Conservation (phyloP, 2,113 vertebrate species). For the Anser brachyrhynchus region DNA sequence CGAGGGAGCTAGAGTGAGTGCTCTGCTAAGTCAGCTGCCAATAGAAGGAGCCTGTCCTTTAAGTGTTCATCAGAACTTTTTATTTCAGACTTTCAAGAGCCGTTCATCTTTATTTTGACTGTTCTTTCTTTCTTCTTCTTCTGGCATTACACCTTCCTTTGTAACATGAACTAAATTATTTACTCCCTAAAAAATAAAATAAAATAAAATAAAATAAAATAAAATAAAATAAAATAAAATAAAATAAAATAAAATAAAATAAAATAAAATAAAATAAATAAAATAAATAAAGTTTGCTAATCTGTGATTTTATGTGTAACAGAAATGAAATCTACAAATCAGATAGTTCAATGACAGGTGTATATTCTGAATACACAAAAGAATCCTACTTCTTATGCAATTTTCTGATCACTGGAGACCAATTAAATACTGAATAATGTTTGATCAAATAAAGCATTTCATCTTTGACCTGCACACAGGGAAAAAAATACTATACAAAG, state of each 20-base stretch:
- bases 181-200: not conserved
- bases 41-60: not conserved
- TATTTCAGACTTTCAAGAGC: not conserved
- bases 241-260: not conserved
- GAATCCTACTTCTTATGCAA: not conserved
- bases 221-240: not conserved
- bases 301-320: not conserved
- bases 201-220: not conserved
- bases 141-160: not conserved
- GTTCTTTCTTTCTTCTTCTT: not conserved
- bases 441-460: not conserved
- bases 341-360: not conserved
- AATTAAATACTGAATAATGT: not conserved
- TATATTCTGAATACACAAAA: not conserved
- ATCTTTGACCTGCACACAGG: not conserved
- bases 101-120: not conserved
- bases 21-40: not conserved
- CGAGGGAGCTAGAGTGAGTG: not conserved
- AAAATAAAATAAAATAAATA: not conserved
- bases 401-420: not conserved
- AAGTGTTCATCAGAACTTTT: not conserved
- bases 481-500: not conserved
- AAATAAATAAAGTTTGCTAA: not conserved
- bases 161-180: not conserved
- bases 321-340: not conserved